Evolutionary conservation across 2,888 invertebrate species (phyloP).

Genomic region (Metallyticus violacea): DNA sequence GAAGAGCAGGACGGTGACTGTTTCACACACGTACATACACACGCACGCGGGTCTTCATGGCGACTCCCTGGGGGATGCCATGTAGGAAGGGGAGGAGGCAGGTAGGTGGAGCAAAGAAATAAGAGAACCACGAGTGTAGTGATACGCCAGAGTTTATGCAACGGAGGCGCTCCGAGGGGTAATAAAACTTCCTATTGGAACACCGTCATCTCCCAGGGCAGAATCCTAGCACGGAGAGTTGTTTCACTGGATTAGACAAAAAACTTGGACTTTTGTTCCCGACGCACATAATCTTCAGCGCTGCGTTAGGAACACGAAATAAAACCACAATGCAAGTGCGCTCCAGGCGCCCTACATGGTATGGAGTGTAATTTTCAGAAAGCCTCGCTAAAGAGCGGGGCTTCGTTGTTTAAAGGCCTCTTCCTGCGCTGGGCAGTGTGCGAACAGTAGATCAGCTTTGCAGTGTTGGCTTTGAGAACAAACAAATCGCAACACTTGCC

Average conservation of each 20-base stretch:
- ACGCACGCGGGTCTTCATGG: no score
- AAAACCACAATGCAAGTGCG: background rate
- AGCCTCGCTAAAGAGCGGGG: no score
- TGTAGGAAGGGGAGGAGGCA: background rate
- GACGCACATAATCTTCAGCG: background rate
- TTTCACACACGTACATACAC: no score
- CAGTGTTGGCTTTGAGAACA: no score
- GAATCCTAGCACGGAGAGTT: no score
- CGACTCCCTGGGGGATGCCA: background rate
- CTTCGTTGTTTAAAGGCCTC: background rate
- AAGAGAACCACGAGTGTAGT: background rate
- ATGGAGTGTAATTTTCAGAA: background rate
- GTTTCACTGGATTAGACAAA: background rate
- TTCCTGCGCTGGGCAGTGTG: background rate
- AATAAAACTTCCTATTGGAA: slow-evolving; percentile 25
- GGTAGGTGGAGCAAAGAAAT: slow-evolving; percentile 4
- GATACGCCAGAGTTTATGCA: slow-evolving; percentile 21
- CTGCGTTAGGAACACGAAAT: no score
- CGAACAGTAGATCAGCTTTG: no score
- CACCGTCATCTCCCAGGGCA: background rate
- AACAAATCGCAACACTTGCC: background rate
- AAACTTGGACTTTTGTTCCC: background rate
- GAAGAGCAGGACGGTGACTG: background rate
- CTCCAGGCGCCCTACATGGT: background rate
- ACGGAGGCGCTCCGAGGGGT: slow-evolving; percentile 17